These are phyloP conservation scores for Phengaris alcon DNA, from an alignment of 2,888 invertebrate genomes.

Conservation along the genomic window DNA sequence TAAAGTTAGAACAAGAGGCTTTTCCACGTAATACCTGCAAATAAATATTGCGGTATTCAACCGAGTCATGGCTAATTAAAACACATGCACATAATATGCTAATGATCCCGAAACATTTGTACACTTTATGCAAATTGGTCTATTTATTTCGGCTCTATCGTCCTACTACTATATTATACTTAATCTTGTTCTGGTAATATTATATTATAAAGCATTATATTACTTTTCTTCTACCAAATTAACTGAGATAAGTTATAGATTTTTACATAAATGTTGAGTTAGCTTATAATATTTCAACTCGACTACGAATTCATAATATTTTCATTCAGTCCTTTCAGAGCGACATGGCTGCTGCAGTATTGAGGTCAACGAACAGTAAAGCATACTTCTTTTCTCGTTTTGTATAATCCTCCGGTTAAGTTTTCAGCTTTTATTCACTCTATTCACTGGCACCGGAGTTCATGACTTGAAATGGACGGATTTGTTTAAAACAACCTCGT, in stretches of 20 bases:
- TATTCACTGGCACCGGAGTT: conserved; percentile 22
- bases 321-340: not conserved
- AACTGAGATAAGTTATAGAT: too few relatives aligned
- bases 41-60: conserved; percentile 14
- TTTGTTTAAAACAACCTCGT: conserved; percentile 17
- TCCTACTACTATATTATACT: not conserved
- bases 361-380: conserved; percentile 25
- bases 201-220: not conserved
- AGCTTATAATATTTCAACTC: not conserved
- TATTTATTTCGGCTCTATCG: not conserved
- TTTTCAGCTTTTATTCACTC: conserved; percentile 26
- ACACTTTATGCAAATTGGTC: not conserved
- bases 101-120: conserved; percentile 14
- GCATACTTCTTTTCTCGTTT: conserved; percentile 24
- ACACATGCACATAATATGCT: conserved; percentile 6
- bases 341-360: conserved; percentile 10
- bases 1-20: conserved; percentile 35
- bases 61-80: conserved; percentile 1
- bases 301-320: not conserved
- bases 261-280: not conserved
- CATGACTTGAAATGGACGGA: conserved; percentile 5
- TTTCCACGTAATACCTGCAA: conserved; percentile 29
- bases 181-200: not conserved
- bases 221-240: too few relatives aligned
- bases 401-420: conserved; percentile 26